Evolutionary conservation across 2,113 vertebrate genomes (phyloP).

Genomic region (Eira barbara): DNA sequence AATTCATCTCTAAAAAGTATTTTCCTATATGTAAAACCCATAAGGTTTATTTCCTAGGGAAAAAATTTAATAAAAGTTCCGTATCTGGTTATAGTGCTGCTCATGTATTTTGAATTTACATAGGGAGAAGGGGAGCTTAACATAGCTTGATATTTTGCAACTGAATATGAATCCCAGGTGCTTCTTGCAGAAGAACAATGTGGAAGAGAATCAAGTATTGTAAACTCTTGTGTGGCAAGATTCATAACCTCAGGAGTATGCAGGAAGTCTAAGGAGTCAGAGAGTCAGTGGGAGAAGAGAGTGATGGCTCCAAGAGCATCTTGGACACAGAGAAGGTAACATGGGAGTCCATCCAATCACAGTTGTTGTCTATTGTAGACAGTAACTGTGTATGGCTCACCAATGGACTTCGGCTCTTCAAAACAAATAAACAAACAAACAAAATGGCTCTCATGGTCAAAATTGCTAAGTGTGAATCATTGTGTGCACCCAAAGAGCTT

Average conservation of each 20-base stretch:
- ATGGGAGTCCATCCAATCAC: too few relatives aligned
- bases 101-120: neutral
- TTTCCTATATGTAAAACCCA: neutral
- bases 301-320: neutral
- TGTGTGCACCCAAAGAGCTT: neutral
- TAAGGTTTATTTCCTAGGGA: neutral
- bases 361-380: neutral
- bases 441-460: neutral
- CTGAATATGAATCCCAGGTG: neutral
- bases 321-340: neutral
- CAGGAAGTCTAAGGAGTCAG: neutral
- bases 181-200: neutral
- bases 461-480: neutral
- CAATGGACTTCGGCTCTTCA: neutral
- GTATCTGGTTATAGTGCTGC: neutral
- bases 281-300: neutral
- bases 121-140: neutral
- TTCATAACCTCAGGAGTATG: neutral
- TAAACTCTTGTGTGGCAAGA: neutral
- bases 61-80: neutral
- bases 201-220: neutral
- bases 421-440: neutral
- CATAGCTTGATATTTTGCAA: neutral
- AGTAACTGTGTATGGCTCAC: neutral
- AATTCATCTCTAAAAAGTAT: neutral